Base-by-base conservation (phyloP, 2,888 invertebrate species). In the Dynastes tityus region DNA sequence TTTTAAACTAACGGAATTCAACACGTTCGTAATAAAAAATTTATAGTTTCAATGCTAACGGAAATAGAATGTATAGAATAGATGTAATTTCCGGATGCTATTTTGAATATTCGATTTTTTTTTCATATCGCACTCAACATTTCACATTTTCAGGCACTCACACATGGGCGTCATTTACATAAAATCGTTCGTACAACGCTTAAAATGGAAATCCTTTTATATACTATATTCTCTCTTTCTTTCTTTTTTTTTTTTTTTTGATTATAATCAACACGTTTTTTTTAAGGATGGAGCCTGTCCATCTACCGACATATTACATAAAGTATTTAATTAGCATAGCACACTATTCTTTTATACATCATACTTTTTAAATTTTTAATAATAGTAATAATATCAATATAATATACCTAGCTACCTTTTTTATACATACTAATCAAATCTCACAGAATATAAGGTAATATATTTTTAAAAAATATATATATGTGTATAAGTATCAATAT, bases 91-190 rank as follows among this genome's bases (percentile, higher is more conserved):
- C 45, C 45, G 45, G 45, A 45, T 45, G 45, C 45, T 45, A 45
- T 37, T 37, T 37, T 37, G 6, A 37, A 37, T 37, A 37, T 37
- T 37, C 37, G 37, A 37, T 37, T 37, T 6, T 32, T 37, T 37
- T 32, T 45, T 45, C 11, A 45, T 11, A 45, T 45, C 55, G 13
- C 27, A 58, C 55, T 58, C 22, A 8, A 45, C 9, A 58, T 58
- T 58, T 58, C 22, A 22, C n/a, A 45, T 58, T 58, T 8, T 58
- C 55, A 58, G 55, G 55, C 55, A 58, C 55, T 22, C 55, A 58
- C 55, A 58, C 55, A 16, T 16, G 2, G 16, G 22, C 22, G 22
- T 22, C 55, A 58, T 58, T 58, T 58, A 22, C 55, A 58, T 58
- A 58, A 58, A 58, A 22, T 8, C 55, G 6, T 58, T 58, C 55